Percentiles rank a stretch among this genome's conserved stretches.
These are phyloP conservation scores for Drosophila leonis DNA, from an alignment of 2,888 invertebrate species.

Conservation along the genomic window DNA sequence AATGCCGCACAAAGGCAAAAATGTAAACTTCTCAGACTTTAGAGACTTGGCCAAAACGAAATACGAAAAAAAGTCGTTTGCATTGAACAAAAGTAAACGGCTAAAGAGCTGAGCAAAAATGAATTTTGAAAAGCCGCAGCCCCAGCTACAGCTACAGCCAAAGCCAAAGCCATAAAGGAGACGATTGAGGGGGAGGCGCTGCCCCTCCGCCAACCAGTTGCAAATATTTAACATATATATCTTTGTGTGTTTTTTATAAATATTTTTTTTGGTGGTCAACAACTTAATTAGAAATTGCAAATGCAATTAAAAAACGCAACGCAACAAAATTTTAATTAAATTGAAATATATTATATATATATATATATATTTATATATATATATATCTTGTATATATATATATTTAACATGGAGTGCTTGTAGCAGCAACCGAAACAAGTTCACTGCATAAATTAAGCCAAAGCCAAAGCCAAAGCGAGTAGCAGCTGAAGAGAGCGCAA, in stretches of 20 bases:
- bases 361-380: conserved; percentile 12
- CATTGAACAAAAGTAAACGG: conserved; percentile 70
- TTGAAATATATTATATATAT: conserved; percentile 35
- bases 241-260: conserved; percentile 3
- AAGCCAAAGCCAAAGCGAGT: conserved; percentile 25
- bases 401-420: conserved; percentile 24
- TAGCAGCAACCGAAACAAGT: conserved; percentile 73
- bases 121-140: conserved; percentile 59
- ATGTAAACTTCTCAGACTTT: conserved; percentile 51
- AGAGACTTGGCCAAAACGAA: conserved; percentile 27
- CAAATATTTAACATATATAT: conserved; percentile 36
- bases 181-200: neutral
- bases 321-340: conserved; percentile 49
- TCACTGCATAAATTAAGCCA: conserved; percentile 82
- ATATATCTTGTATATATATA: conserved; percentile 12
- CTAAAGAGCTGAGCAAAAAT: conserved; percentile 56
- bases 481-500: conserved; percentile 37
- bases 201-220: conserved; percentile 43
- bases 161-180: conserved; percentile 10
- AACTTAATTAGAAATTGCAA: conserved; percentile 79
- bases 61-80: conserved; percentile 70
- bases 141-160: conserved; percentile 13
- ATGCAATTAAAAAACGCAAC: conserved; percentile 69
- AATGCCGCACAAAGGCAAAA: conserved; percentile 50
- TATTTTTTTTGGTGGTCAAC: conserved; percentile 52